phyloP scores from a whole-genome alignment of 2,888 invertebrate species.

The Plagodis pulveraria region DNA sequence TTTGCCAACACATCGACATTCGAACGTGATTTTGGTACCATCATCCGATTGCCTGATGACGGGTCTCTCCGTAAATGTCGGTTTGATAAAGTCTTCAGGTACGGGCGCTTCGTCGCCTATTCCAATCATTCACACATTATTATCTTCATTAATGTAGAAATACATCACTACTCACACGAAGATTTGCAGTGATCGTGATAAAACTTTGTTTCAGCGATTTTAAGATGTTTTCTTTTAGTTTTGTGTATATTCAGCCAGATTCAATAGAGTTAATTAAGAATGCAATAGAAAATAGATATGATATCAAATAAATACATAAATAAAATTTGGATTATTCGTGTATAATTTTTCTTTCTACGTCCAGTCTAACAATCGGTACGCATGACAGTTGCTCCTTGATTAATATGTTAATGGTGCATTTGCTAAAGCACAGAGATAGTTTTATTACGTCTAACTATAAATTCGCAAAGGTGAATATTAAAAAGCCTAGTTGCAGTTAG shows the following conservation, averaged over 20 bases:
- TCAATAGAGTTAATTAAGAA: constrained; percentile 72
- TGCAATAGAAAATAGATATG: constrained; percentile 66
- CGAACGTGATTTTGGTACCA: constrained; percentile 97
- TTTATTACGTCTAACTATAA: constrained; percentile 62
- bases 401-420: constrained; percentile 70
- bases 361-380: constrained; percentile 74
- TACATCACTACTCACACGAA: constrained; percentile 49
- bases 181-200: constrained; percentile 61
- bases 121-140: constrained; percentile 59
- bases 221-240: constrained; percentile 82
- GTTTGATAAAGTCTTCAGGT: constrained; percentile 97
- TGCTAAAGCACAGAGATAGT: constrained; percentile 72
- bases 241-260: constrained; percentile 59
- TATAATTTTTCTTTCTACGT: constrained; percentile 55
- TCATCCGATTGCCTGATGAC: constrained; percentile 98
- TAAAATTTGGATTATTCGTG: constrained; percentile 58
- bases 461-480: constrained; percentile 54
- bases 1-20: constrained; percentile 98
- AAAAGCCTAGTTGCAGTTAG: constrained; percentile 58
- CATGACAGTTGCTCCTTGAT: constrained; percentile 77
- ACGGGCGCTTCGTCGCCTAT: constrained; percentile 97
- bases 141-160: constrained; percentile 40
- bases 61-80: constrained; percentile 99
- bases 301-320: constrained; percentile 61
- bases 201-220: constrained; percentile 53